A percentile compares a stretch with the other conserved stretches of the same genome.
phyloP scores from a whole-genome alignment of 2,113 vertebrate species.

The Tragulus kanchil region DNA sequence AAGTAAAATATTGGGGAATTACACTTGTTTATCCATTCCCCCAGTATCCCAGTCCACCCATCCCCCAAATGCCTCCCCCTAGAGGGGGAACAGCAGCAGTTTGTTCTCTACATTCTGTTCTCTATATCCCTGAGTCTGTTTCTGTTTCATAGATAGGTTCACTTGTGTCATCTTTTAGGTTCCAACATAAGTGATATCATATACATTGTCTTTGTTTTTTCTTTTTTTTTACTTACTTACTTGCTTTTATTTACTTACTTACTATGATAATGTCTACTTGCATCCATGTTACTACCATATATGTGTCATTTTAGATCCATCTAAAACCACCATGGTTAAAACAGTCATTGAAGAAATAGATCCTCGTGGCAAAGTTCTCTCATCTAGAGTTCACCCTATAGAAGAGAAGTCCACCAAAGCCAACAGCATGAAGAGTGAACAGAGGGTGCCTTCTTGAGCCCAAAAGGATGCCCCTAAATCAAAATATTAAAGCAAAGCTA shows the following conservation, averaged over 20 bases:
- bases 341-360: conserved; percentile 82
- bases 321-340: conserved; percentile 77
- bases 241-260: neutral
- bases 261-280: neutral
- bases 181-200: neutral
- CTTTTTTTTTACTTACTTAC: no score
- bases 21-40: neutral
- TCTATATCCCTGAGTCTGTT: neutral
- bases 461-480: neutral
- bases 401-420: conserved; percentile 78
- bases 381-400: conserved; percentile 72
- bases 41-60: neutral
- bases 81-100: no score
- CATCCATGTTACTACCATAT: neutral
- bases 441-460: conserved; percentile 61
- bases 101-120: neutral
- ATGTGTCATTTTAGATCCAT: conserved; percentile 58
- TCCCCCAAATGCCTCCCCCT: neutral
- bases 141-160: neutral
- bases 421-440: conserved; percentile 63
- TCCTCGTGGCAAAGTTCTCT: conserved; percentile 70
- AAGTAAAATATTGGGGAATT: no score
- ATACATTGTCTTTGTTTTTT: neutral
- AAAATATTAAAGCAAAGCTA: neutral
- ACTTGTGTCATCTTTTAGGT: neutral